Conservation (phyloP, 1,140 invertebrate genomes). For the Dolichoris vasculosae region DNA sequence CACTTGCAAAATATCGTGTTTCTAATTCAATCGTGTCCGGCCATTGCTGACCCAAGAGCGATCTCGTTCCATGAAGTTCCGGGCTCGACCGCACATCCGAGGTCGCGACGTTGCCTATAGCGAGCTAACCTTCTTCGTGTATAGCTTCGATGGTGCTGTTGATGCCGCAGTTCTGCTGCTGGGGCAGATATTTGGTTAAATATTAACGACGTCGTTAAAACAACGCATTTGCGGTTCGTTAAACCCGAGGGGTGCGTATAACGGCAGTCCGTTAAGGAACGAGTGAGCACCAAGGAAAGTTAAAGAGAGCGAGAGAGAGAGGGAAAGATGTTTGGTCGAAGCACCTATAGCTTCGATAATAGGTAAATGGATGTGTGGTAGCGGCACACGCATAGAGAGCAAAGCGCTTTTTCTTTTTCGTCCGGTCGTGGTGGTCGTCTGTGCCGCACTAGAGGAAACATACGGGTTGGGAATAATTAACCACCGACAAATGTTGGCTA, state of each 20-base stretch:
- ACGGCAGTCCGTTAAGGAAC: conserved; percentile 61
- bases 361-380: conserved; percentile 43
- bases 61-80: conserved; percentile 19
- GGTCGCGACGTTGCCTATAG: conserved; percentile 24
- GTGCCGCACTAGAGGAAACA: background rate
- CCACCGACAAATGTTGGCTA: conserved; percentile 25
- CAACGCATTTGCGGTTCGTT: conserved; percentile 75
- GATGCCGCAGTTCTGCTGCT: background rate
- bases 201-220: conserved; percentile 75
- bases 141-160: background rate
- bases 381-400: background rate
- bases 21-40: conserved; percentile 50
- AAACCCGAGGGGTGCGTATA: conserved; percentile 57
- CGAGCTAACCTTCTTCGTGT: background rate
- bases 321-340: conserved; percentile 55
- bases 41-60: background rate
- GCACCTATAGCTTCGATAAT: conserved; percentile 55
- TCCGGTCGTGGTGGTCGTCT: background rate
- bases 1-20: conserved; percentile 47
- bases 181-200: conserved; percentile 72
- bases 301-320: background rate
- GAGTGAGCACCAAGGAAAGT: background rate
- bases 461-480: conserved; percentile 21
- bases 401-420: background rate
- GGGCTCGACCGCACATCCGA: conserved; percentile 46